Base-by-base conservation (phyloP, 1,140 invertebrate species). In the Drosophila santomea region DNA sequence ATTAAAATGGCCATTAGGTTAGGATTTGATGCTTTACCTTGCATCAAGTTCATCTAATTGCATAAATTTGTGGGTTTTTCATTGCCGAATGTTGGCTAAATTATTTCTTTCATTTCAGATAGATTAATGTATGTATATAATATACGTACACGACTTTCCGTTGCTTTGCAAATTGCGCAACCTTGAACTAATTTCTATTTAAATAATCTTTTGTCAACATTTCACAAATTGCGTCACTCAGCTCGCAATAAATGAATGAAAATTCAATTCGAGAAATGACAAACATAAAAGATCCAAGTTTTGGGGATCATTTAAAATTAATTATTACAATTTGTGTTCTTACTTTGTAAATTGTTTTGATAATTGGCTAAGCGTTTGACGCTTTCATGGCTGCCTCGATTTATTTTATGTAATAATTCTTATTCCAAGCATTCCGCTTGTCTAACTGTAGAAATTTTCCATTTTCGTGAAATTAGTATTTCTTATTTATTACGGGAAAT, bases 101-200 rank as follows among this genome's bases (percentile, higher is more conserved):
- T 57, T 43, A 52, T 59, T 78, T 61, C 36, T 73, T 58, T 44
- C 14, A 66, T 23, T 66, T 79, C 60, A 47, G 20, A 77, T 32
- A 56, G 44, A 58, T 55, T 55, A 62, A 44, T 51, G 64, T 51
- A 44, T 51, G 64, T 51, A 20, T 11, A 15, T 43, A 62, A 32
- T 57, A 44, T 20, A n/a, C 43, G 56, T 43, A 67, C 58, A 58
- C 45, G 78, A 71, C 52, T 66, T 78, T 86, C 45, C 35, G 78
- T 72, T 62, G 63, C 61, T 86, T 75, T 79, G 76, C 82, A 75
- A 90, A 90, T 91, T 82, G 69, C 47, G 59, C 73, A 82, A 83
- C 86, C 86, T 90, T 90, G 86, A 90, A 90, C 88, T 74, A 90
- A 86, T 80, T 90, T 90, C 79, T 90, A 86, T 90, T 90, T 88